Evolutionary conservation across 2,113 vertebrate species (phyloP).

Genomic region (Castor canadensis): DNA sequence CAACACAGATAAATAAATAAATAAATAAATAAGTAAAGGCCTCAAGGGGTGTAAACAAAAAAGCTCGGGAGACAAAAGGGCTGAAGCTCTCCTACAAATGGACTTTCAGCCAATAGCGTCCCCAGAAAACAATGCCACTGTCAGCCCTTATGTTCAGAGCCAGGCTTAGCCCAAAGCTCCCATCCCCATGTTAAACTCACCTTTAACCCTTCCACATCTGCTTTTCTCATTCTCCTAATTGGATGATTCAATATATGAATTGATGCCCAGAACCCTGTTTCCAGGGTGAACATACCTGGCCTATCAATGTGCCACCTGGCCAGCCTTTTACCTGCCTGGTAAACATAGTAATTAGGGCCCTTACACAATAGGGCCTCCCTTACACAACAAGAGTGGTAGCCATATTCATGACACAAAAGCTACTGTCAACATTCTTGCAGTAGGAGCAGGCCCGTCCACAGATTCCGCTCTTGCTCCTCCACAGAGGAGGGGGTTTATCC

Average conservation of each 20-base stretch:
- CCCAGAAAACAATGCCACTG: background rate
- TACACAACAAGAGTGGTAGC: background rate
- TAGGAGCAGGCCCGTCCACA: background rate
- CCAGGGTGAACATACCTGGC: conserved; percentile 4
- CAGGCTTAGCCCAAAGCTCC: background rate
- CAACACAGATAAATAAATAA: too few species aligned
- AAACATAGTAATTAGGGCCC: conserved; percentile 9
- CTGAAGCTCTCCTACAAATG: too few species aligned
- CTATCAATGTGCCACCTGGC: background rate
- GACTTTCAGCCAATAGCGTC: background rate
- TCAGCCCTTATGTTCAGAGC: background rate
- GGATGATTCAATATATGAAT: background rate
- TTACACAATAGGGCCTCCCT: background rate
- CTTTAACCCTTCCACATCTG: background rate
- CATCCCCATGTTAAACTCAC: background rate
- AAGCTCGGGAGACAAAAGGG: too few species aligned
- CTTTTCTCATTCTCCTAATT: background rate
- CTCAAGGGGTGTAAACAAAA: background rate
- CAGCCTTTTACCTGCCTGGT: background rate
- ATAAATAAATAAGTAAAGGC: too few species aligned
- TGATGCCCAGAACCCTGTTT: background rate
- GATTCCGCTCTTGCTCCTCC: background rate
- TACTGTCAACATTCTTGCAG: background rate
- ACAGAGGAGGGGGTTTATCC: background rate
- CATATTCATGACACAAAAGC: background rate